These are phyloP conservation scores for Notoglanidium macrostoma DNA, from an alignment of 2,797 vertebrate genomes.

Conservation along the genomic window DNA sequence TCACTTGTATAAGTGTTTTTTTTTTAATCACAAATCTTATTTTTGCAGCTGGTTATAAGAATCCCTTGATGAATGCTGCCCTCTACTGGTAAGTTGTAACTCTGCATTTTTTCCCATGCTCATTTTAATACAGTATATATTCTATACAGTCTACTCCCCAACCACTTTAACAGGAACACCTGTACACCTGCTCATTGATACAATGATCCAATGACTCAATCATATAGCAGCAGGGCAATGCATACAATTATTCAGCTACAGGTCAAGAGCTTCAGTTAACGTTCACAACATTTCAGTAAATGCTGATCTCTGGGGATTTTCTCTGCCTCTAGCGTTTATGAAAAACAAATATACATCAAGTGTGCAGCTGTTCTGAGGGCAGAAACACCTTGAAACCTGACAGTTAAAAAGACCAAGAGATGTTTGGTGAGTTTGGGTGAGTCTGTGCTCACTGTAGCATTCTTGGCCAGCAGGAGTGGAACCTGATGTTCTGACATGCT, in stretches of 20 bases:
- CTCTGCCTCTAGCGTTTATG: background rate
- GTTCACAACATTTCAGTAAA: background rate
- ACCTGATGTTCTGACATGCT: background rate
- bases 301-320: background rate
- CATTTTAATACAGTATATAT: background rate
- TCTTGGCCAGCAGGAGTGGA: background rate
- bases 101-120: background rate
- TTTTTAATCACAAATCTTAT: background rate
- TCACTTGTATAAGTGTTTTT: background rate
- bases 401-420: background rate
- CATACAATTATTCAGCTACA: background rate
- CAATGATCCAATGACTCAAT: background rate
- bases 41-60: background rate
- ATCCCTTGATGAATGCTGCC: constrained; percentile 23
- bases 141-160: background rate
- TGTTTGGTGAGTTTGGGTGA: background rate
- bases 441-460: background rate
- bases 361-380: background rate
- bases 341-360: background rate
- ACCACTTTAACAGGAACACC: background rate
- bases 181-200: background rate
- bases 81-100: constrained; percentile 25
- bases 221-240: background rate
- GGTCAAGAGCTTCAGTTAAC: background rate
- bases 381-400: background rate